A percentile compares a stretch with the other conserved stretches of the same genome.
These are phyloP conservation scores for Chrysemys picta DNA, from an alignment of 2,113 vertebrate genomes.

Conservation along the genomic window DNA sequence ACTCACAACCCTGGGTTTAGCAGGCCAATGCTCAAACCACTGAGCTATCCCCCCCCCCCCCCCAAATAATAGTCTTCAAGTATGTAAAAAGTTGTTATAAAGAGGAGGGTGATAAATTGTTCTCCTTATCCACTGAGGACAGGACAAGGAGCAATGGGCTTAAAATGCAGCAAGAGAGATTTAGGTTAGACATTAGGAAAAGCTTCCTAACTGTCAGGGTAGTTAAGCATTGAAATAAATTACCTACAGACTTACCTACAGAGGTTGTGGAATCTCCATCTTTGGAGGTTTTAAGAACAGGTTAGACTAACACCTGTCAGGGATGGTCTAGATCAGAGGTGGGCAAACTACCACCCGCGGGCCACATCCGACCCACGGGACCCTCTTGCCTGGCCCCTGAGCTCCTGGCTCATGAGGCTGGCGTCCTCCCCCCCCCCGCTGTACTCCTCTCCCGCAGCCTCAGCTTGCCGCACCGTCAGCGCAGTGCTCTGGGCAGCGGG, in stretches of 20 bases:
- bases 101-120: background rate
- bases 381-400: no score
- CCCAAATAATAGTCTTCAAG: no score
- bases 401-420: no score
- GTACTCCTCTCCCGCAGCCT: no score
- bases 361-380: no score
- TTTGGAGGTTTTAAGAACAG: background rate
- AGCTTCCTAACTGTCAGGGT: background rate
- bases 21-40: no score
- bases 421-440: no score
- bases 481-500: no score
- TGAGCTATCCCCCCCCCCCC: no score
- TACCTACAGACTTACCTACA: background rate
- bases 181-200: background rate
- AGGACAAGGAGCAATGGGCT: background rate
- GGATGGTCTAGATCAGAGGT: background rate
- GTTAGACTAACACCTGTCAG: background rate
- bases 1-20: no score
- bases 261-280: background rate
- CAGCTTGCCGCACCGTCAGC: no score
- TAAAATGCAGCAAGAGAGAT: background rate
- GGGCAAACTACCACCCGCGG: no score
- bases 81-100: background rate
- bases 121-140: background rate
- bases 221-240: background rate